These are phyloP conservation scores for Serinus canaria DNA, from an alignment of 2,113 vertebrate genomes.

Conservation along the genomic window DNA sequence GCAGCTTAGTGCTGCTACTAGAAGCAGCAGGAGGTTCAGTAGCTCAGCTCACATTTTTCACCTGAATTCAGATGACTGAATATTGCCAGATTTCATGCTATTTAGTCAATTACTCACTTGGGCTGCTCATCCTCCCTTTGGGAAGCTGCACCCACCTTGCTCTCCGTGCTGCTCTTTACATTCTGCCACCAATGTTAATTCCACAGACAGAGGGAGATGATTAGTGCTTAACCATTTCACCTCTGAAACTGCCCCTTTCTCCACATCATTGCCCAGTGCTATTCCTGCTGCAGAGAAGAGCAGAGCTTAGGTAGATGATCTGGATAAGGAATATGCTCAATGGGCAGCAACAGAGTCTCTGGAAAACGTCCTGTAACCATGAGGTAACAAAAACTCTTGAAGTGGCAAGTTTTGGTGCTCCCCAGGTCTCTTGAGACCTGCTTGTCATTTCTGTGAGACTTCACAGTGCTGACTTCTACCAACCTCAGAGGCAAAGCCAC, in stretches of 20 bases:
- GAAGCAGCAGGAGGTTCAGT: constrained; percentile 13
- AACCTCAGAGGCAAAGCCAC: background rate
- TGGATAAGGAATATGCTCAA: background rate
- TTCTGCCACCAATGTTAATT: background rate
- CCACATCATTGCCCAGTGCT: background rate
- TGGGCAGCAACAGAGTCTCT: background rate
- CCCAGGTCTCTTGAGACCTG: background rate
- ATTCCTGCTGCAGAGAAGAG: background rate
- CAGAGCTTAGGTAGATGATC: background rate
- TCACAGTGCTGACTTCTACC: background rate
- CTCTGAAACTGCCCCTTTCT: background rate
- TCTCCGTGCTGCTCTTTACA: background rate
- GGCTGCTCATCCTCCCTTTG: background rate
- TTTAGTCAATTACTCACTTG: constrained; percentile 40
- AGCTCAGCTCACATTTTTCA: constrained; percentile 23
- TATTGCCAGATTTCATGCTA: constrained; percentile 25
- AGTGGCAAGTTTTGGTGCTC: background rate
- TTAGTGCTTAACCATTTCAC: background rate
- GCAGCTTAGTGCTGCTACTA: background rate
- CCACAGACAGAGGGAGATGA: background rate
- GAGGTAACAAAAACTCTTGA: background rate
- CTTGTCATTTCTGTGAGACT: background rate
- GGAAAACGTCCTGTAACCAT: background rate
- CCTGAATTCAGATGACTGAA: constrained; percentile 30
- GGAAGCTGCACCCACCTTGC: background rate